Base-by-base conservation (phyloP, 2,113 vertebrate genomes). In the Glaucidium brasilianum region DNA sequence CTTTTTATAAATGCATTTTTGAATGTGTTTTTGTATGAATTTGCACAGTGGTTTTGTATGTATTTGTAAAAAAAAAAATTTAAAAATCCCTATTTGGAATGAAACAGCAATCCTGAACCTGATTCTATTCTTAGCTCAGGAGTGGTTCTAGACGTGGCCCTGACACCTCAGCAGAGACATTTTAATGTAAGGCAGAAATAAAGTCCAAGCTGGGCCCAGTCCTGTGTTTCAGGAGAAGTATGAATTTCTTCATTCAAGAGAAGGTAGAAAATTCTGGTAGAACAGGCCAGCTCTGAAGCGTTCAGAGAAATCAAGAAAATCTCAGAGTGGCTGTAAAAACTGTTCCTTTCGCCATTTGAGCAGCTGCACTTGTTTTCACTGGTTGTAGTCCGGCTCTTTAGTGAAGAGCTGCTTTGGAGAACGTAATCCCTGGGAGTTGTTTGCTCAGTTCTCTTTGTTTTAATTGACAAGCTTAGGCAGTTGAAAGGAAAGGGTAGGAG, bases 331-430 rank as follows among this genome's bases (percentile, higher is more conserved):
- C 7, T 91, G 73, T 95, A 85, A 96, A 90, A 95, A 78, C 49
- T 30, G 66, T 76, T 75, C 66, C 84, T 87, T 68, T 90, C 0
- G 1, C 89, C 32, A 3, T 62, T 91, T 16, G 15, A 79, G 95
- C 94, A 91, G 91, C 86, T 62, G 84, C 73, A 21, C 80, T 91
- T 95, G 91, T 81, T 94, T 89, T 64, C 67, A 30, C 69, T 4
- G 0, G 84, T 32, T 21, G 6, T 27, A 30, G 76, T 16, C 60
- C 4, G 3, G 82, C 77, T 63, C 77, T 91, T 91, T 35, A 85
- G 80, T 62, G 74, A 95, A 82, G 91, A 94, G 91, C 94, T 95
- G 2, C 88, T 93, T 92, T 93, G 92, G 89, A 90, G 86, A 89
- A 89, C 1, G 19, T 60, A 94, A 94, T 89, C 89, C 80, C 80